Evolutionary conservation across 1,140 invertebrate genomes (phyloP).

Genomic region (Cheumatopsyche charites): DNA sequence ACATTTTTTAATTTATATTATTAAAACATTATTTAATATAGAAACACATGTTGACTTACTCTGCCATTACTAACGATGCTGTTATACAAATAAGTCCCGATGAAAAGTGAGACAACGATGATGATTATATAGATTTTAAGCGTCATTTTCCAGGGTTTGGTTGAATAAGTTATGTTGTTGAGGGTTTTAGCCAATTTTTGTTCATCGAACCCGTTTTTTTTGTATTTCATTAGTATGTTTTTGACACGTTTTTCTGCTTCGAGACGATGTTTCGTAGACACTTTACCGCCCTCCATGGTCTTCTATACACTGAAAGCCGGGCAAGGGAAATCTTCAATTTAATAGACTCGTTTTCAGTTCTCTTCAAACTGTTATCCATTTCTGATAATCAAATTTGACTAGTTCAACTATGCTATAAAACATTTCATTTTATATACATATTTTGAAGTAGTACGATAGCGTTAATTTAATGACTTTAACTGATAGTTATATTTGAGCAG

Average conservation of each 20-base stretch:
- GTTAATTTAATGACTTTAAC: no score
- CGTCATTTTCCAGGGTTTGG: not conserved
- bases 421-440: no score
- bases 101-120: not conserved
- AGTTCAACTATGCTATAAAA: no score
- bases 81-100: not conserved
- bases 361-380: no score
- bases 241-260: slow-evolving; percentile 41
- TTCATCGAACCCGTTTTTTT: slow-evolving; percentile 35
- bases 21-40: not conserved
- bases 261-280: slow-evolving; percentile 33
- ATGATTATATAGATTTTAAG: not conserved
- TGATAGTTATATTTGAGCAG: no score
- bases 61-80: not conserved
- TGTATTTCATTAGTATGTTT: slow-evolving; percentile 39
- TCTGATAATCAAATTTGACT: no score
- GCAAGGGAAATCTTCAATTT: not conserved
- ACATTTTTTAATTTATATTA: no score
- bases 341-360: not conserved
- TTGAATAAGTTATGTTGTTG: not conserved
- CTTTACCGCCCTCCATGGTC: slow-evolving; percentile 22
- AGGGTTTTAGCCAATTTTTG: slow-evolving; percentile 27
- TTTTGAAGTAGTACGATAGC: no score
- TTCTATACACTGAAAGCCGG: not conserved
- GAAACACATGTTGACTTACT: not conserved